phyloP scores from a whole-genome alignment of 2,888 invertebrate genomes.

The Nephrotoma appendiculata region DNA sequence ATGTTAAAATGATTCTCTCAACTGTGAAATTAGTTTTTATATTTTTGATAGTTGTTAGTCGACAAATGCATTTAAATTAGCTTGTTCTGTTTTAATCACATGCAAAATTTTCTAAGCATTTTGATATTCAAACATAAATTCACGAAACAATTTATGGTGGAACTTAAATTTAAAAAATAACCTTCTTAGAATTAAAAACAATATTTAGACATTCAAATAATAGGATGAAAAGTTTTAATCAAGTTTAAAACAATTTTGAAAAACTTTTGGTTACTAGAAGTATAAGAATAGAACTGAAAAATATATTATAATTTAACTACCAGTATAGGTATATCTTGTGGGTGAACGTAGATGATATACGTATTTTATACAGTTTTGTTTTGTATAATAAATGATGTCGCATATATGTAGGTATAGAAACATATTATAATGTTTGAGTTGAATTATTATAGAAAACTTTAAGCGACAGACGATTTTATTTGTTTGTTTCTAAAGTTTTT shows the following conservation, averaged over 20 bases:
- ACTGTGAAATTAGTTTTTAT: constrained; percentile 15
- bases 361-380: background rate
- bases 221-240: background rate
- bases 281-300: background rate
- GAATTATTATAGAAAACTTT: background rate
- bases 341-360: background rate
- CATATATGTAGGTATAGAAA: background rate
- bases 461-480: no score
- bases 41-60: background rate
- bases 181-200: background rate
- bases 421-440: background rate
- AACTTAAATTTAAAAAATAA: background rate
- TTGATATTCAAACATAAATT: constrained; percentile 4
- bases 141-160: background rate
- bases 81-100: background rate
- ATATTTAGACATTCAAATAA: background rate
- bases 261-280: background rate
- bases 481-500: no score
- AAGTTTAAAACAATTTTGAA: background rate
- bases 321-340: background rate
- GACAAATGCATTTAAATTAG: constrained; percentile 4
- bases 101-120: background rate
- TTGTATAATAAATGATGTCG: background rate
- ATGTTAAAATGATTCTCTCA: constrained; percentile 13
- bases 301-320: background rate